A percentile compares a stretch with the other conserved stretches of the same genome.
Evolutionary conservation across 2,888 invertebrate genomes (phyloP).

Genomic region (Pseudococcus longispinus): DNA sequence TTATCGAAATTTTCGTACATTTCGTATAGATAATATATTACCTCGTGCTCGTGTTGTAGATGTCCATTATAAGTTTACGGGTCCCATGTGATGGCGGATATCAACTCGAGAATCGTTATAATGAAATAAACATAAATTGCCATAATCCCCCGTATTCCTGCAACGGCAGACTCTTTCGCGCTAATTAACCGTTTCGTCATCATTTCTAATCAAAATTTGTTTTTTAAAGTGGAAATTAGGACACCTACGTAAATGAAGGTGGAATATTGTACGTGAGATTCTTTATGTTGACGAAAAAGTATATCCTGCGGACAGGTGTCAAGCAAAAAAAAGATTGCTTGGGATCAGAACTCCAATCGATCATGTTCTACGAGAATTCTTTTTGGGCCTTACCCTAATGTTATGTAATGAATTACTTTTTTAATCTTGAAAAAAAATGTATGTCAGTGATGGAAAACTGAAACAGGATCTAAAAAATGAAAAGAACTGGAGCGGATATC

Average conservation of each 20-base stretch:
- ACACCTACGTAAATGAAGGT: background rate
- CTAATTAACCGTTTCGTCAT: background rate
- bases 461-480: no score
- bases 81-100: background rate
- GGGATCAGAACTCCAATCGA: no score
- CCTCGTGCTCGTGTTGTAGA: background rate
- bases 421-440: no score
- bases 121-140: constrained; percentile 2
- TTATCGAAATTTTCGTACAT: background rate
- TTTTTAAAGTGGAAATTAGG: background rate
- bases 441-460: no score
- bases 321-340: no score
- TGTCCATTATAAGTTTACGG: background rate
- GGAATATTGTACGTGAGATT: background rate
- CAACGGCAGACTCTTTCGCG: background rate
- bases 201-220: background rate
- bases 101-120: constrained; percentile 13
- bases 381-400: no score
- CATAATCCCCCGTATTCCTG: background rate
- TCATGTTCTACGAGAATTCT: no score
- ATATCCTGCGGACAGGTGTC: background rate
- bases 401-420: no score
- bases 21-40: background rate
- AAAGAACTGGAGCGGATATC: no score
- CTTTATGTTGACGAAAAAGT: background rate